These are phyloP conservation scores for Drosophila meridionalis DNA, from an alignment of 2,888 invertebrate genomes.

Conservation along the genomic window DNA sequence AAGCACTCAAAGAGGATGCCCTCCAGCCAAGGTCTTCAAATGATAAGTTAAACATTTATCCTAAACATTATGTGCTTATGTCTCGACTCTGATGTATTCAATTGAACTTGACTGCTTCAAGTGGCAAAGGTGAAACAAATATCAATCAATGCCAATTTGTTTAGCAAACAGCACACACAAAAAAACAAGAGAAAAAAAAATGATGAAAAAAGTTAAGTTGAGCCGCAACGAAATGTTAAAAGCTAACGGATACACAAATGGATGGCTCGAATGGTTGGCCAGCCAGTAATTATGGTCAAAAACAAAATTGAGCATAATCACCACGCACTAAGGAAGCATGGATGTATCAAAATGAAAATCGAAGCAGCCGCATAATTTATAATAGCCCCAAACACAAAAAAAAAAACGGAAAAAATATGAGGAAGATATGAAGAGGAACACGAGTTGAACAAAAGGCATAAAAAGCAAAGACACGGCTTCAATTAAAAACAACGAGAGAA, in stretches of 20 bases:
- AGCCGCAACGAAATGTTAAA: conserved; percentile 35
- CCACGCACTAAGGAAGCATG: conserved; percentile 65
- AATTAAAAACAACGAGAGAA: conserved; percentile 62
- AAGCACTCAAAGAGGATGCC: conserved; percentile 13
- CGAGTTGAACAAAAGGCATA: conserved; percentile 49
- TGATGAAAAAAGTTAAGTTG: conserved; percentile 24
- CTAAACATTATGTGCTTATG: conserved; percentile 29
- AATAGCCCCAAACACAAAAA: conserved; percentile 43
- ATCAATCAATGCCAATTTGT: conserved; percentile 77
- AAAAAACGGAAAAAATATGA: not conserved
- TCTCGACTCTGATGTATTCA: conserved; percentile 22
- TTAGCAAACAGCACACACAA: conserved; percentile 40
- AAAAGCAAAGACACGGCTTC: conserved; percentile 73
- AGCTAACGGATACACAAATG: conserved; percentile 55
- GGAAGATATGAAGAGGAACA: conserved; percentile 17
- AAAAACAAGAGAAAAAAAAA: conserved; percentile 5
- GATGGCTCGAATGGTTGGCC: conserved; percentile 40
- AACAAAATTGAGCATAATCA: conserved; percentile 79
- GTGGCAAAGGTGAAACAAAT: conserved; percentile 58
- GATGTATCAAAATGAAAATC: conserved; percentile 71
- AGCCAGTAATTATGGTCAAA: conserved; percentile 72
- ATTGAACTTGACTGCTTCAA: conserved; percentile 36
- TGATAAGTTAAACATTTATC: conserved; percentile 13
- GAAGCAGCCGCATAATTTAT: conserved; percentile 71
- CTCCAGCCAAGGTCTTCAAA: conserved; percentile 24